Conservation (phyloP, 2,113 vertebrate genomes). For the Mesitornis unicolor region DNA sequence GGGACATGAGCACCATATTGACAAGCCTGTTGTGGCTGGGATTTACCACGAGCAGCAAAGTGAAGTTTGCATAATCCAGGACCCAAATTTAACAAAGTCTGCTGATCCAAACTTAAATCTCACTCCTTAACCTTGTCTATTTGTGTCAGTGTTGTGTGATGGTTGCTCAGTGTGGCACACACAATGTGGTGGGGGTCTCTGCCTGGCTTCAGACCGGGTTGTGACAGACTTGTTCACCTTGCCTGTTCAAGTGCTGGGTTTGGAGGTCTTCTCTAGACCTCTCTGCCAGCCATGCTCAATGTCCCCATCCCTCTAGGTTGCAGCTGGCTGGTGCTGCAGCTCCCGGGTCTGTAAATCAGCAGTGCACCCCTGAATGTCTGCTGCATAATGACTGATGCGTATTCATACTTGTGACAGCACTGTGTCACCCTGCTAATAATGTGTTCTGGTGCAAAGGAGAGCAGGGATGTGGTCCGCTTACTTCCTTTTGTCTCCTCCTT, state of each 20-base stretch:
- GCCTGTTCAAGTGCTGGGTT: neutral
- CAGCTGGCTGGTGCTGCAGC: neutral
- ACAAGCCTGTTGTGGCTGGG: neutral
- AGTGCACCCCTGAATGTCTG: neutral
- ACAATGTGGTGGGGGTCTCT: neutral
- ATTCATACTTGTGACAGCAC: neutral
- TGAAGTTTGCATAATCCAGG: neutral
- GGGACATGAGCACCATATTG: neutral
- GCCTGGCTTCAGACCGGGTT: neutral
- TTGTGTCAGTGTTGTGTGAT: neutral
- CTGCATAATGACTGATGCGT: neutral
- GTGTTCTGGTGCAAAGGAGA: neutral
- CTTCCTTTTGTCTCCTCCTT: neutral
- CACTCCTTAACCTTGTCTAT: accelerated
- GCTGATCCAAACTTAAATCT: neutral
- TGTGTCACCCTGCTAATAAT: neutral
- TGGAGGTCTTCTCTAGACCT: neutral
- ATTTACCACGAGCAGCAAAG: neutral
- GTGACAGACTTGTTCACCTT: accelerated
- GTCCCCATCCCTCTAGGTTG: neutral
- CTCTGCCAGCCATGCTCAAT: neutral
- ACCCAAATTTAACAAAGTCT: neutral
- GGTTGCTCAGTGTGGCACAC: neutral
- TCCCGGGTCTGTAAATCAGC: neutral
- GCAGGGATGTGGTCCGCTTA: neutral